Evolutionary conservation across 2,113 vertebrate genomes (phyloP).

Genomic region (Osmerus eperlanus): DNA sequence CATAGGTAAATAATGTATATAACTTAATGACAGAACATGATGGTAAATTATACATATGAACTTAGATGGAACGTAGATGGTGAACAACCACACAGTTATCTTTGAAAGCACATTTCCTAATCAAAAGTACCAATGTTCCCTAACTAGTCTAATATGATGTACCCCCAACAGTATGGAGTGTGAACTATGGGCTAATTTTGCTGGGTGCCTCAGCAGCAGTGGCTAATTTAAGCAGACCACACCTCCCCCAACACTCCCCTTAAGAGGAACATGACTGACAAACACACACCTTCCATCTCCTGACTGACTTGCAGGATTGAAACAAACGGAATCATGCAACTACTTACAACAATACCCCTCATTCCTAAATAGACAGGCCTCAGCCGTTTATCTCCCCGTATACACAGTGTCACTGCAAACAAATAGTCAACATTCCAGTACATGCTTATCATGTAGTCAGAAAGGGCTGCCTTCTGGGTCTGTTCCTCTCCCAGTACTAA

Average conservation of each 20-base stretch:
- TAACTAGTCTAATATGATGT: not conserved
- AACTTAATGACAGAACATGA: no score
- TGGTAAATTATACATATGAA: no score
- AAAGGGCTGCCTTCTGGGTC: conserved; percentile 33
- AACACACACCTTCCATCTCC: not conserved
- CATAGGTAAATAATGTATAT: no score
- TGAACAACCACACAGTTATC: no score
- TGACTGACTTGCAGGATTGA: not conserved
- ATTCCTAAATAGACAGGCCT: conserved; percentile 42
- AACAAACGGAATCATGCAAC: no score
- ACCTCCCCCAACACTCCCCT: not conserved
- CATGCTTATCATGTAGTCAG: conserved; percentile 58
- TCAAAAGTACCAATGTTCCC: no score
- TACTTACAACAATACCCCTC: conserved; percentile 9
- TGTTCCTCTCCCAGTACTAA: conserved; percentile 34
- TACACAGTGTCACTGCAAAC: conserved; percentile 48
- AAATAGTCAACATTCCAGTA: conserved; percentile 57
- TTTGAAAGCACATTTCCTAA: no score
- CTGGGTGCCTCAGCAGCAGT: conserved; percentile 38
- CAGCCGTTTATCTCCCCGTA: conserved; percentile 49
- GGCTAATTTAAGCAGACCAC: conserved; percentile 46
- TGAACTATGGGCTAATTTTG: conserved; percentile 43
- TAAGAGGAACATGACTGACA: conserved; percentile 24
- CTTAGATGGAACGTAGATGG: no score
- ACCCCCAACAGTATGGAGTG: conserved; percentile 28